Evolutionary conservation across 2,888 invertebrate genomes (phyloP), one percentile per base, ranked within the genome.

Genomic region (Drosophila tanythrix): DNA sequence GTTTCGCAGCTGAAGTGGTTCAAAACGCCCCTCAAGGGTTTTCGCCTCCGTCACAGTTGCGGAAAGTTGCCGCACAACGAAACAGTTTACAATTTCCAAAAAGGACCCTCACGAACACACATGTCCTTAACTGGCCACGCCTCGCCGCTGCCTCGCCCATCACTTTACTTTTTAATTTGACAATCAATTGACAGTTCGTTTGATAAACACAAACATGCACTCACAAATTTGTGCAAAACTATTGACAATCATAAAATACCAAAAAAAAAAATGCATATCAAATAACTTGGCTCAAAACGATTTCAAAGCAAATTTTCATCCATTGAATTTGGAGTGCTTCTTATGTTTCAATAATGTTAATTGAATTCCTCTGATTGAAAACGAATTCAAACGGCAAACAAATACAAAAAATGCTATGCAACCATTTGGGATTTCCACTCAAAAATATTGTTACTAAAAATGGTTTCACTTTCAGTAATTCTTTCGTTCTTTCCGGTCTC

Each of bases 141-240:
- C 33, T n/a, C 60, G 27, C 55, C 65, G 25, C 51, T 29, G 43
- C 21, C 27, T 38, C 72, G 21, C 59, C 68, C 52, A 65, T 61
- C 68, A 65, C 61, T 84, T 80, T 75, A 77, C 74, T 83, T 84
- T 87, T 90, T 90, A 86, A 87, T 87, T 90, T 87, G 87, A 90
- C 87, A 90, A 87, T 87, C 87, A 87, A 87, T 89, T 90, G 87
- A 87, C 90, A 90, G 84, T 90, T 87, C 76, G 90, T 88, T 87
- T 86, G 81, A 79, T 69, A 88, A 88, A 83, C 79, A 81, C 72
- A 86, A 88, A 84, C 69, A 74, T 59, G 62, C 71, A 72, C 73
- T 57, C 63, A 29, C 56, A 61, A 31, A 71, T 75, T 79, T 88
- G 69, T 79, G 76, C 56, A 89, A 78, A 88, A 78, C 67, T 74